These are phyloP conservation scores for Lophotriccus pileatus DNA, from an alignment of 2,797 vertebrate genomes.

Conservation along the genomic window DNA sequence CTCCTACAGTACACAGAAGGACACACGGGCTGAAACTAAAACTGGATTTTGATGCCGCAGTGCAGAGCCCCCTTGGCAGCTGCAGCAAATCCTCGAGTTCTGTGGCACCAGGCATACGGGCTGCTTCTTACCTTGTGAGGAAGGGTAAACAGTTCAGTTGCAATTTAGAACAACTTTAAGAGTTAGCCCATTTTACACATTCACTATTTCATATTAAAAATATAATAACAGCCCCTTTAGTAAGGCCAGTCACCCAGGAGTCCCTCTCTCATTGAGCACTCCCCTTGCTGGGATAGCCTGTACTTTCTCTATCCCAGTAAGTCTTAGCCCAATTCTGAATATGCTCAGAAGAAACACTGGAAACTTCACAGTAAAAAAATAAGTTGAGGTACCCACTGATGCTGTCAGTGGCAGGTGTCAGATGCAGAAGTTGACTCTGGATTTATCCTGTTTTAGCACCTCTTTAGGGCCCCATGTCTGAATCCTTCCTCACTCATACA, in stretches of 20 bases:
- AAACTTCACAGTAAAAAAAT: background rate
- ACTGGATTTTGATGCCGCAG: background rate
- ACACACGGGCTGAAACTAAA: background rate
- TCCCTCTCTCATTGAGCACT: background rate
- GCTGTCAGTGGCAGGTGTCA: background rate
- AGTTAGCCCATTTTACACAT: background rate
- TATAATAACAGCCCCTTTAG: background rate
- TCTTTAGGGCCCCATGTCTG: background rate
- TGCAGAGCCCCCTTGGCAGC: background rate
- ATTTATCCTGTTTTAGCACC: background rate
- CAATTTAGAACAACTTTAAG: background rate
- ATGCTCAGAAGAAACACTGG: background rate
- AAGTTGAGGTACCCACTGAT: background rate
- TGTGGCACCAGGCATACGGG: background rate
- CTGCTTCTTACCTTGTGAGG: background rate
- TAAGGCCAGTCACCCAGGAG: background rate
- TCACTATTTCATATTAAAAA: background rate
- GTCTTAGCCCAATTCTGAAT: background rate
- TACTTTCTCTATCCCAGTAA: background rate
- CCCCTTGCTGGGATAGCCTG: background rate
- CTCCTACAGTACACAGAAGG: background rate
- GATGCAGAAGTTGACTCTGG: background rate
- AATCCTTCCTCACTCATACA: background rate
- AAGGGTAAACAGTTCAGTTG: background rate
- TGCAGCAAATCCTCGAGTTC: background rate